These are phyloP conservation scores for Prolemur simus DNA, from an alignment of 2,113 vertebrate species.

Conservation along the genomic window DNA sequence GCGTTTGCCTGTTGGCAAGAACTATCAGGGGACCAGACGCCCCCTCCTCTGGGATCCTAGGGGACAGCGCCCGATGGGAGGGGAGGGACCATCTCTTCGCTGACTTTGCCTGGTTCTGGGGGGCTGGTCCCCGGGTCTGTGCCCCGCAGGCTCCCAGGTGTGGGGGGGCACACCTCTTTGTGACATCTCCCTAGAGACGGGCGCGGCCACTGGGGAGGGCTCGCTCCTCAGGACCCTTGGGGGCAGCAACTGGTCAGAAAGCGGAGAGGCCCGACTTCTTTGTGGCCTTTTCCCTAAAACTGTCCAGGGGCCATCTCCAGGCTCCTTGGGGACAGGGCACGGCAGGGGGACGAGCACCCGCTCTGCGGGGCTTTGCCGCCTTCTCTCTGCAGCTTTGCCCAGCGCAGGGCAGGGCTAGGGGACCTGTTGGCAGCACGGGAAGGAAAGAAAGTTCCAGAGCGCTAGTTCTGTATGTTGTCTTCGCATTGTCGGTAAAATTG, in stretches of 20 bases:
- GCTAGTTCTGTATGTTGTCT: not conserved
- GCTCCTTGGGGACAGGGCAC: not conserved
- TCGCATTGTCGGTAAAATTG: not conserved
- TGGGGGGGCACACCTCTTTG: not conserved
- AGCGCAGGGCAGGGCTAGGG: not conserved
- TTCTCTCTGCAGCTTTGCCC: not conserved
- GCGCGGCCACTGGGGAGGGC: not conserved
- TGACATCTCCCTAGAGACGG: not conserved
- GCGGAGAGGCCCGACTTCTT: not conserved
- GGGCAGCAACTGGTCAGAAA: not conserved
- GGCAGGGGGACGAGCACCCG: too few species aligned
- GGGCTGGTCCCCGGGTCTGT: accelerated
- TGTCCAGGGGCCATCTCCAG: accelerated
- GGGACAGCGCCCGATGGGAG: not conserved
- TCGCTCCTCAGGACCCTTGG: not conserved
- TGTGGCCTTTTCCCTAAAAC: too few species aligned
- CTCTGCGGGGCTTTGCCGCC: not conserved
- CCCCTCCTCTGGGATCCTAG: accelerated
- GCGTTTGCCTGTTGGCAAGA: too few species aligned
- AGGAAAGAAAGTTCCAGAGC: not conserved
- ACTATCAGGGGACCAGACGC: accelerated
- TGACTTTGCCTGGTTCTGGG: not conserved
- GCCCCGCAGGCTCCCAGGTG: too few species aligned
- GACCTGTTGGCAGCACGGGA: too few species aligned
- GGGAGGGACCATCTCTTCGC: not conserved